These are phyloP conservation scores for Tychaedon coryphoeus DNA, from an alignment of 2,113 vertebrate species.

Conservation along the genomic window DNA sequence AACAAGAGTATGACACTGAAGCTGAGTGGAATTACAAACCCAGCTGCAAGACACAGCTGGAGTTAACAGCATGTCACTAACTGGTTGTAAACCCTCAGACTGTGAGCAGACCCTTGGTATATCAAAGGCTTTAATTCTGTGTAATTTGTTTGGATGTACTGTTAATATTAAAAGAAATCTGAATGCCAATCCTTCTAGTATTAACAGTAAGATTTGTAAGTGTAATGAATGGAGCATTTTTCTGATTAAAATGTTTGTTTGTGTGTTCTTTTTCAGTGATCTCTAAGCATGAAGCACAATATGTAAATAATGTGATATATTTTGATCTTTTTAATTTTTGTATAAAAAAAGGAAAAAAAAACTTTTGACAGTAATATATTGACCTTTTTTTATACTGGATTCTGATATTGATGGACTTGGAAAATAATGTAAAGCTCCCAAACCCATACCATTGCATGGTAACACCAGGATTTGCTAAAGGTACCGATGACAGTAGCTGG, in stretches of 20 bases:
- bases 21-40: background rate
- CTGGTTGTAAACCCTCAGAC: background rate
- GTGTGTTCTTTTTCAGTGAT: constrained; percentile 87
- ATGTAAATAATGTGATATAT: constrained; percentile 87
- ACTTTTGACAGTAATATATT: constrained; percentile 89
- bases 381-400: constrained; percentile 75
- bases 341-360: constrained; percentile 73
- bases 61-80: background rate
- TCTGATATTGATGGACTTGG: constrained; percentile 49
- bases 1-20: background rate
- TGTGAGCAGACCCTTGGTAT: background rate
- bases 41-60: background rate
- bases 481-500: background rate
- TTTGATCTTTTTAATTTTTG: constrained; percentile 78
- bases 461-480: background rate
- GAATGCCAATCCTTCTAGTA: background rate
- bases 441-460: background rate
- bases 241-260: constrained; percentile 7
- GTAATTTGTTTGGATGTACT: background rate
- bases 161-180: background rate
- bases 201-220: background rate
- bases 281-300: constrained; percentile 78
- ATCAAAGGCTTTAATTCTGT: background rate
- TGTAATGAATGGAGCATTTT: background rate
- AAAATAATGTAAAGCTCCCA: constrained; percentile 37